Percentiles rank a stretch among this genome's conserved stretches.
These are phyloP conservation scores for Malurus alboscapulatus DNA, from an alignment of 2,113 vertebrate genomes.

Conservation along the genomic window DNA sequence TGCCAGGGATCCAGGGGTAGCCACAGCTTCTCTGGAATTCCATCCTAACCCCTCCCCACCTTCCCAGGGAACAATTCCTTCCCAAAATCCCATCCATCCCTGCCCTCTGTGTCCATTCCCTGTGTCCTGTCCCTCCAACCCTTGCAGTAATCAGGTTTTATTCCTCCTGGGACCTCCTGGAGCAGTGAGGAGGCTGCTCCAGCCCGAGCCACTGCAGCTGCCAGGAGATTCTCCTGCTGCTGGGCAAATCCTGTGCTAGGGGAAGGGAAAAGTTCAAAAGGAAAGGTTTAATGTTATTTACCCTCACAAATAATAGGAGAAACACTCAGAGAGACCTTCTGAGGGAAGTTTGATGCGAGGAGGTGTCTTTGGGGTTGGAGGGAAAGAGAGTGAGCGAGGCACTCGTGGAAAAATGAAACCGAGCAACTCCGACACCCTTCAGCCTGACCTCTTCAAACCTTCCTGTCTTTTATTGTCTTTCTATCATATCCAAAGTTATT, in stretches of 20 bases:
- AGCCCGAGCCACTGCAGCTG: not conserved
- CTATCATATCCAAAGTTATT: not conserved
- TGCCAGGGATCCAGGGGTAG: not conserved
- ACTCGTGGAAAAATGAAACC: not conserved
- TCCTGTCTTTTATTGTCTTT: not conserved
- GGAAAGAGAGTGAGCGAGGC: not conserved
- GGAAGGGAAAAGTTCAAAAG: not conserved
- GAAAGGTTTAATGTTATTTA: not conserved
- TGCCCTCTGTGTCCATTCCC: not conserved
- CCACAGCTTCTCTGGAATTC: not conserved
- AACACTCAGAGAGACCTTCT: not conserved
- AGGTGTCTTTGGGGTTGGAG: not conserved
- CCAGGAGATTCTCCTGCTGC: not conserved
- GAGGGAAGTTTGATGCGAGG: not conserved
- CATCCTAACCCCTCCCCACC: accelerated
- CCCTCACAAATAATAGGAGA: not conserved
- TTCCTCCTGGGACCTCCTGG: not conserved
- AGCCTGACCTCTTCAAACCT: not conserved
- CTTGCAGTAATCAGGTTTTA: not conserved
- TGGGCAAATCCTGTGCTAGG: not conserved
- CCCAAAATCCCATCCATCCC: not conserved
- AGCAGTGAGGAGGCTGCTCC: not conserved
- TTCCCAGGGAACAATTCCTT: not conserved
- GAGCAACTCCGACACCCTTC: not conserved
- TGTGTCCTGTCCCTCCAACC: not conserved